phyloP scores from a whole-genome alignment of 1,140 invertebrate genomes.

The Vanessa atalanta region DNA sequence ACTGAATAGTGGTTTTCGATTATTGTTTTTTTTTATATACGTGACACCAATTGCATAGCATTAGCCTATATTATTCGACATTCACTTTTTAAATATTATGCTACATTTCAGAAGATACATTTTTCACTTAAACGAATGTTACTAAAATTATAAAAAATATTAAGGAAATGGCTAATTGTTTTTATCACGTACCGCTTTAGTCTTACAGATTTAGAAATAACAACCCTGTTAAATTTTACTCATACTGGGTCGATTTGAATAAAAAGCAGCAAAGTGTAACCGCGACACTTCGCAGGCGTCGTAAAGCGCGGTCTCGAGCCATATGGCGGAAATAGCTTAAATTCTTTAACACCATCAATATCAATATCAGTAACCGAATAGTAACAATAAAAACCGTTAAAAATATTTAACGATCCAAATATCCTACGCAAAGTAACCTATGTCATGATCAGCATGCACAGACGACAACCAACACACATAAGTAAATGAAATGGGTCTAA shows the following conservation, averaged over 20 bases:
- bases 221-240: background rate
- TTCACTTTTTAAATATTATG: too few relatives aligned
- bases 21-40: too few relatives aligned
- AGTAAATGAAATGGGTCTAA: too few relatives aligned
- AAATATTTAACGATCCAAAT: background rate
- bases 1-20: background rate
- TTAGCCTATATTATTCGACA: too few relatives aligned
- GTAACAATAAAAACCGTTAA: constrained; percentile 7
- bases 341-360: constrained; percentile 7
- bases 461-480: too few relatives aligned
- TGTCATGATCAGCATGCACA: background rate
- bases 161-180: background rate
- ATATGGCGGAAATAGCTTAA: constrained; percentile 12
- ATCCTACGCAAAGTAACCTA: background rate
- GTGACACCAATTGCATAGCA: too few relatives aligned
- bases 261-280: constrained; percentile 20
- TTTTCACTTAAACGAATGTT: too few relatives aligned
- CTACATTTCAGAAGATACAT: too few relatives aligned
- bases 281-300: constrained; percentile 2
- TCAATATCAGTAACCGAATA: constrained; percentile 9
- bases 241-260: constrained; percentile 7
- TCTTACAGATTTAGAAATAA: background rate
- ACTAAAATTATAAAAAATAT: too few relatives aligned
- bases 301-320: constrained; percentile 11
- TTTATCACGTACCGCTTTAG: background rate